A percentile compares a stretch with the other conserved stretches of the same genome.
Conservation (phyloP, 2,888 invertebrate species). For the Aphodius granarius region DNA sequence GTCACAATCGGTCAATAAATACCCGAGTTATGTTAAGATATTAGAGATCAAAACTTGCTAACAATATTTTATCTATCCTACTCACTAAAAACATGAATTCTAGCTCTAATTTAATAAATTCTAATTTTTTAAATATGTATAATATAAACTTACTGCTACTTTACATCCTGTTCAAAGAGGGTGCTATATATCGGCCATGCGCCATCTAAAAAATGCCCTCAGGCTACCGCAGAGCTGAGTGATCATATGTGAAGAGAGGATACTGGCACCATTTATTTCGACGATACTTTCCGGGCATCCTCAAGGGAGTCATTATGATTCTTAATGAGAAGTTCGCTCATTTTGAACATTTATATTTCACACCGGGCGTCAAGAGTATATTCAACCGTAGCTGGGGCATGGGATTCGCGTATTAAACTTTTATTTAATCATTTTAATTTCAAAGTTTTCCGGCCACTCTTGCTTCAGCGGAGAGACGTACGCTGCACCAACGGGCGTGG, state of each 20-base stretch:
- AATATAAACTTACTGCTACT: too few species aligned
- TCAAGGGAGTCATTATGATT: conserved; percentile 22
- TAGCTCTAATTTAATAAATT: too few species aligned
- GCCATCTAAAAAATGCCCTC: conserved; percentile 44
- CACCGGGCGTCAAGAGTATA: background rate
- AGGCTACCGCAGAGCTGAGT: conserved; percentile 12
- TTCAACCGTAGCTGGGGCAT: background rate
- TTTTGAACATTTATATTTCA: conserved; percentile 28
- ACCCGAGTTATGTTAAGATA: too few species aligned
- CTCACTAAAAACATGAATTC: too few species aligned
- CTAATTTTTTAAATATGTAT: too few species aligned
- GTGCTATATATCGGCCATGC: conserved; percentile 38
- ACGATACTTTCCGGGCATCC: conserved; percentile 22
- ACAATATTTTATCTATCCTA: too few species aligned
- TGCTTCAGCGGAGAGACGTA: background rate
- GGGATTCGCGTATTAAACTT: conserved; percentile 19
- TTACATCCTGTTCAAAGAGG: conserved; percentile 19
- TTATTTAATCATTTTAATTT: conserved; percentile 25
- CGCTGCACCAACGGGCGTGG: background rate
- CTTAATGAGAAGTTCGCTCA: conserved; percentile 25
- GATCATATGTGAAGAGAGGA: background rate
- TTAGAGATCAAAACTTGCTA: too few species aligned
- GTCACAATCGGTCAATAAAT: too few species aligned
- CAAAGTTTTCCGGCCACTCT: conserved; percentile 12
- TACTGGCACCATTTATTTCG: conserved; percentile 11